Conservation (phyloP, 2,797 vertebrate genomes). For the Leptatherina wallacei region DNA sequence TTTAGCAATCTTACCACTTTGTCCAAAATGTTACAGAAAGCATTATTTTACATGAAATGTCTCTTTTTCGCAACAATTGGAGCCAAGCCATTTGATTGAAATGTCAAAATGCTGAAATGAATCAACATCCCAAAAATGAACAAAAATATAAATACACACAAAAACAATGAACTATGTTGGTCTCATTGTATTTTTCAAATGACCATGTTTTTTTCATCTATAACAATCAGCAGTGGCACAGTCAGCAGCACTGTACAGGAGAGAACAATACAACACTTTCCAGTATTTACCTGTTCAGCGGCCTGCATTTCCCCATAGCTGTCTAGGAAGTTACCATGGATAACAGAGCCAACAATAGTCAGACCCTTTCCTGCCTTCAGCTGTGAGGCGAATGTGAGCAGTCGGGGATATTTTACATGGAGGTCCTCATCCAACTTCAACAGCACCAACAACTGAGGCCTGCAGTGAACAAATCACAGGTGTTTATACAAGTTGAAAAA, state of each 20-base stretch:
- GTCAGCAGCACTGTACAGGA: slow-evolving; percentile 21
- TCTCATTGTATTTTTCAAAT: slow-evolving; percentile 27
- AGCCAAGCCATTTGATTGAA: background rate
- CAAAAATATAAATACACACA: background rate
- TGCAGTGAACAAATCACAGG: slow-evolving; percentile 53
- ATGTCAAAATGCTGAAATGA: slow-evolving; percentile 11
- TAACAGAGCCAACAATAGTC: slow-evolving; percentile 94
- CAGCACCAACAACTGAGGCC: slow-evolving; percentile 95
- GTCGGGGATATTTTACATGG: slow-evolving; percentile 94
- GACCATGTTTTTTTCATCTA: slow-evolving; percentile 33
- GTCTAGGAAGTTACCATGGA: slow-evolving; percentile 96
- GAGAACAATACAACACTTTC: slow-evolving; percentile 10
- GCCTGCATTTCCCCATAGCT: slow-evolving; percentile 96
- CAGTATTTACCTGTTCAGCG: slow-evolving; percentile 89
- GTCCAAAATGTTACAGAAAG: background rate
- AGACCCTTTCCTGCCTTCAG: slow-evolving; percentile 97
- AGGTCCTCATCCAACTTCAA: slow-evolving; percentile 96
- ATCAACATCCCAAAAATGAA: background rate
- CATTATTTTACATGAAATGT: background rate
- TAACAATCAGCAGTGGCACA: slow-evolving; percentile 26
- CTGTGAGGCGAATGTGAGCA: slow-evolving; percentile 97
- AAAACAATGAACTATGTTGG: slow-evolving; percentile 2
- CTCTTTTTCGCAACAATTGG: background rate
- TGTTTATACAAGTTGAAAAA: background rate
- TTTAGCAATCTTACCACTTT: background rate